Conservation (phyloP, 2,113 vertebrate species). For the Pardalotus punctatus region DNA sequence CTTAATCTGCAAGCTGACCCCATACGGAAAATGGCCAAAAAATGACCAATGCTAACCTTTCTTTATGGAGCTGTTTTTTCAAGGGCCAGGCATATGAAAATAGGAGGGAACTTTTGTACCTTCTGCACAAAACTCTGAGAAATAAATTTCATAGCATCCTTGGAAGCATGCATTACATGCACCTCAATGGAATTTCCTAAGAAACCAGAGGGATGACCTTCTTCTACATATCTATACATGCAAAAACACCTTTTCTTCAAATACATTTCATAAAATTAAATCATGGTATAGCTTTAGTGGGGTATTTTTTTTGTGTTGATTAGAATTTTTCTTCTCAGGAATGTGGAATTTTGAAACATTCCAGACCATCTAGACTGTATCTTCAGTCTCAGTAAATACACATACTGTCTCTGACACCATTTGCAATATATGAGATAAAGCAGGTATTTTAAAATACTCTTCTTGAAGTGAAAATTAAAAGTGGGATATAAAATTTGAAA, state of each 20-base stretch:
- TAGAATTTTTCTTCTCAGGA: background rate
- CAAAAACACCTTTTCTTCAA: background rate
- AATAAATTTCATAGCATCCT: background rate
- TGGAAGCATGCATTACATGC: background rate
- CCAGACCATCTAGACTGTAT: background rate
- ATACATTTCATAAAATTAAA: background rate
- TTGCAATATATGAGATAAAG: background rate
- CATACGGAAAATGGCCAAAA: background rate
- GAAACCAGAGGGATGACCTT: background rate
- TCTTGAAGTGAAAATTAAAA: background rate
- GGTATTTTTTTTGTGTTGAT: background rate
- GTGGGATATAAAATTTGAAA: background rate
- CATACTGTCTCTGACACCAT: background rate
- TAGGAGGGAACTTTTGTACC: background rate
- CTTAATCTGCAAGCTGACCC: background rate
- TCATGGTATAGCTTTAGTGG: accelerated
- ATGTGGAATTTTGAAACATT: background rate
- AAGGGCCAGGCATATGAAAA: background rate
- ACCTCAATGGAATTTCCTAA: background rate
- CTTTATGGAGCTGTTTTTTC: background rate
- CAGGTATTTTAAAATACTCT: background rate
- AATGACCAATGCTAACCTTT: background rate
- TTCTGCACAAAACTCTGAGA: background rate
- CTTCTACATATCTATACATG: no score
- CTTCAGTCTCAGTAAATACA: background rate